These are phyloP conservation scores for Dolichoris vasculosae DNA, from an alignment of 1,140 invertebrate species.

Conservation along the genomic window DNA sequence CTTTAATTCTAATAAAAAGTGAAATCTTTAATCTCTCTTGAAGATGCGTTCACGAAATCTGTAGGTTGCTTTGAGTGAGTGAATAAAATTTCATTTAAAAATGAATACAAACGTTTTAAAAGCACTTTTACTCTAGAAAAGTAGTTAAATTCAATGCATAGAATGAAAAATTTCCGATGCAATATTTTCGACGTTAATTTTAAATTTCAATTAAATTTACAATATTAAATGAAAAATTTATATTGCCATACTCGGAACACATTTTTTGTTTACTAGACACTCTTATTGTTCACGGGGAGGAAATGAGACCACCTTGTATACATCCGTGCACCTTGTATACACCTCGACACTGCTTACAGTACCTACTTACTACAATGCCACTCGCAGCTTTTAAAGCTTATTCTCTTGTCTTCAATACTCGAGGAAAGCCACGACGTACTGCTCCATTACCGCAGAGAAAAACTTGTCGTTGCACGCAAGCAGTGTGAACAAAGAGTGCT, in stretches of 20 bases:
- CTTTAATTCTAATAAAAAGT: not conserved
- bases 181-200: not conserved
- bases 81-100: constrained; percentile 16
- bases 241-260: not conserved
- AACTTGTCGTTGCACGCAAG: not conserved
- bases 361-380: constrained; percentile 27
- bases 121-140: not conserved
- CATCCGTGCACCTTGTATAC: not conserved
- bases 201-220: not conserved
- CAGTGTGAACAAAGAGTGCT: not conserved
- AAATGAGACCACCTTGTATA: not conserved
- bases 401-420: constrained; percentile 4
- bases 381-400: constrained; percentile 25
- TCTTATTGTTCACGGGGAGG: not conserved
- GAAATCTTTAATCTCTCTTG: not conserved
- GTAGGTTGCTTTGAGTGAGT: not conserved
- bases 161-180: not conserved
- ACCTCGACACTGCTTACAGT: not conserved
- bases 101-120: not conserved
- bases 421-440: not conserved
- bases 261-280: not conserved
- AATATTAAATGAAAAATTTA: not conserved
- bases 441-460: constrained; percentile 17
- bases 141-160: not conserved
- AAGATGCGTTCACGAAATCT: not conserved